Evolutionary conservation across 53 echinoderm and acorn worm genomes (phyloP), one percentile per base, ranked within the genome.

Genomic region (Paracentrotus lividus): DNA sequence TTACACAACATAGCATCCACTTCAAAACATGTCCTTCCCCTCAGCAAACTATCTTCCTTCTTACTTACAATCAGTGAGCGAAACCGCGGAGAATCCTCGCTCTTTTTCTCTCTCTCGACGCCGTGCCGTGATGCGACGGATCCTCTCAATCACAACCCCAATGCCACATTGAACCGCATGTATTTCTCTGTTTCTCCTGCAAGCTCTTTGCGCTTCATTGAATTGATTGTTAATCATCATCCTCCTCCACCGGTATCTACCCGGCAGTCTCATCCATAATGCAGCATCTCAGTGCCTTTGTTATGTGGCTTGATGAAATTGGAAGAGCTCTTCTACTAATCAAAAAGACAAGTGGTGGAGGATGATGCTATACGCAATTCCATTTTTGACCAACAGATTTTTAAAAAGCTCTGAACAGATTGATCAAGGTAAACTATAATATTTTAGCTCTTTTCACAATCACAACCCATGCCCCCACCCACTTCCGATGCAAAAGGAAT

Each of bases 201-300:
- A 2, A 47, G 45, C 78, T 78, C 78, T 78, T 23, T 16, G 33
- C 78, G 78, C 78, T 45, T 26, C 78, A 78, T 78, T 45, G 78
- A n/a, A 78, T 47, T 86, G 86, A 86, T 86, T 86, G 56, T 86
- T 36, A 86, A 86, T 86, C 33, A 86, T 86, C 33, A 55, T 47
- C 21, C 86, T 18, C 55, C 86, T 54, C 55, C 3, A 55, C 55
- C 86, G 18, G 5, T 56, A n/a, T n/a, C n/a, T n/a, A n/a, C n/a
- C n/a, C n/a, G n/a, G n/a, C n/a, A n/a, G n/a, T 86, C 54, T 86
- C 86, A 86, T 86, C 53, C 53, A 86, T 86, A 86, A 86, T 86
- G 56, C 86, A 86, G 10, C 86, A 54, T 86, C 55, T 86, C 86
- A 14, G 34, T 55, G 32, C 56, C 55, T 33, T 86, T 86, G 53